Evolutionary conservation across 2,888 invertebrate genomes (phyloP), one percentile per base, ranked within the genome.

Genomic region (Micoletzkya japonica): DNA sequence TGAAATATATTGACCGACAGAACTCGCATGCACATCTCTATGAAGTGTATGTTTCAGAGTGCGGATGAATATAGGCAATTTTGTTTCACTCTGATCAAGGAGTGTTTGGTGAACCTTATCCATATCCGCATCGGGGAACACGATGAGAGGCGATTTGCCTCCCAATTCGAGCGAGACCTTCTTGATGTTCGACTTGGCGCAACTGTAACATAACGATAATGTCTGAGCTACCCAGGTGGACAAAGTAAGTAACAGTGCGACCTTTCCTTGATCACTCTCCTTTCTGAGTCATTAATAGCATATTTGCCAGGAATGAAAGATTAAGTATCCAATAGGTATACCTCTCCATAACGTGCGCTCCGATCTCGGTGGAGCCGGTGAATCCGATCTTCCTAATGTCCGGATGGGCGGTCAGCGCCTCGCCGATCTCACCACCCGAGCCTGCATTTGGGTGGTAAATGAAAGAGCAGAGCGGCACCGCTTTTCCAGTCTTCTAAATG

Each of bases 101-200:
- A n/a, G n/a, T n/a, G n/a, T n/a, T n/a, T n/a, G n/a, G 24, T 59
- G 20, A 10, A 68, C 95, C 84, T 93, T 93, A 81, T 95, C 94
- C 68, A 96, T 86, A 87, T 96, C 95, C 85, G 93, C 93, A 87
- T 97, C 96, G 49, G 91, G 90, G 86, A 96, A 96, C 75, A 97
- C 92, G 49, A 97, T 91, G 30, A 97, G 88, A 0, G 96, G 96
- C 54, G 95, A 95, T 86, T 97, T 97, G 24, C 96, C 96, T 0
- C 96, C 96, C 63, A 97, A 88, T 86, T 96, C 96, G 73, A 97
- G 87, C 0, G 95, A 95, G 0, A 93, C 93, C 85, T 94, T 95
- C 88, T 97, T 97, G 86, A 97, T 88, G 86, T 96, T 97, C 0
- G 92, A 92, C 0, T 89, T 90, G 0, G 94, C 93, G 82, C 93